Evolutionary conservation across 1,140 invertebrate species (phyloP).

Genomic region (Diuraphis noxia): DNA sequence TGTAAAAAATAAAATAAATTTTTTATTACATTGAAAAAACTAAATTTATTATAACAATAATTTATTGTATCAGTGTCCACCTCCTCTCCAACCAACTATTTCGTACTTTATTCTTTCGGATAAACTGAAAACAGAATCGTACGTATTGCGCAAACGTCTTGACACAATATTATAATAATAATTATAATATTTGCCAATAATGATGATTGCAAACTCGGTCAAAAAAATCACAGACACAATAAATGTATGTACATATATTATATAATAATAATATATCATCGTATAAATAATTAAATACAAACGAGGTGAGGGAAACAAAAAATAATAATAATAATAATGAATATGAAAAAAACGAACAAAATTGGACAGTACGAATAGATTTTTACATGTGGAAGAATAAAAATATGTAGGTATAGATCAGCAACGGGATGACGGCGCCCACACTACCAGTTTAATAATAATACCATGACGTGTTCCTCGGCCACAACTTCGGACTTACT

Average conservation of each 20-base stretch:
- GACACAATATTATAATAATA: not conserved
- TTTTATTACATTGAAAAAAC: not conserved
- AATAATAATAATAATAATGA: conserved; percentile 16
- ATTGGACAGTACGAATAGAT: conserved; percentile 41
- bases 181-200: not conserved
- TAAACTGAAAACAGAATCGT: not conserved
- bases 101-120: not conserved
- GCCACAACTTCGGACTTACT: not conserved
- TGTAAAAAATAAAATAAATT: not conserved
- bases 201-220: not conserved
- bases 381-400: conserved; percentile 34
- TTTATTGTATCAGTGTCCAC: not conserved
- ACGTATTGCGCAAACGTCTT: not conserved
- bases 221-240: conserved; percentile 25
- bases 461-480: not conserved
- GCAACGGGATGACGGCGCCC: too few relatives aligned
- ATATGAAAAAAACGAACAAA: not conserved
- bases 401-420: not conserved
- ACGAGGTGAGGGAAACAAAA: not conserved
- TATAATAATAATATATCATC: not conserved
- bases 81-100: not conserved
- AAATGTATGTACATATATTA: not conserved
- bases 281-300: not conserved
- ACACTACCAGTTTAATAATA: too few relatives aligned
- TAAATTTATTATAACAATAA: not conserved